These are phyloP conservation scores for Oligia strigilis DNA, from an alignment of 2,888 invertebrate genomes.

Conservation along the genomic window DNA sequence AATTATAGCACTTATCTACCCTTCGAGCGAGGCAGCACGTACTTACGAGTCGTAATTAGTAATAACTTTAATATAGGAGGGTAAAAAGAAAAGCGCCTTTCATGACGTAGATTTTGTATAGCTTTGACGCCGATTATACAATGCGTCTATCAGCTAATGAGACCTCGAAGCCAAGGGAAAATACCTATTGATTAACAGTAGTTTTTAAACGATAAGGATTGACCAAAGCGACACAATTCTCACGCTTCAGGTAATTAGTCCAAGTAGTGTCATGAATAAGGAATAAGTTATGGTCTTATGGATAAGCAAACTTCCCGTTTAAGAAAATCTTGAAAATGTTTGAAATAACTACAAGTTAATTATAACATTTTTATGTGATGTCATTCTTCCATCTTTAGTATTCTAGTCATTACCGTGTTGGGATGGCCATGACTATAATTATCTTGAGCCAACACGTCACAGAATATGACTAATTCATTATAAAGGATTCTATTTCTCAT, in stretches of 20 bases:
- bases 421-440: slow-evolving; percentile 15
- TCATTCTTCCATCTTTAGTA: slow-evolving; percentile 42
- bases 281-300: no score
- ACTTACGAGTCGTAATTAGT: not conserved
- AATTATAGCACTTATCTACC: slow-evolving; percentile 8
- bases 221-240: not conserved
- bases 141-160: not conserved
- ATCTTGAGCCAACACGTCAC: slow-evolving; percentile 4
- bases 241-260: not conserved
- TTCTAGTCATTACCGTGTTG: slow-evolving; percentile 36
- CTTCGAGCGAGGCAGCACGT: not conserved
- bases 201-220: not conserved
- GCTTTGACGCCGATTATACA: not conserved
- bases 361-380: slow-evolving; percentile 37
- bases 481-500: slow-evolving; percentile 2
- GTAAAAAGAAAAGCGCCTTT: not conserved
- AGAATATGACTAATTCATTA: not conserved
- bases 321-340: slow-evolving; percentile 12
- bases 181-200: not conserved
- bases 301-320: not conserved
- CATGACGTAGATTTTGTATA: not conserved
- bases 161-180: not conserved
- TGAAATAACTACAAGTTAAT: slow-evolving; percentile 39
- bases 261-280: not conserved
- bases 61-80: slow-evolving; percentile 5